Base-by-base conservation (phyloP, 2,888 invertebrate species). In the Branchipolynoe longqiensis region DNA sequence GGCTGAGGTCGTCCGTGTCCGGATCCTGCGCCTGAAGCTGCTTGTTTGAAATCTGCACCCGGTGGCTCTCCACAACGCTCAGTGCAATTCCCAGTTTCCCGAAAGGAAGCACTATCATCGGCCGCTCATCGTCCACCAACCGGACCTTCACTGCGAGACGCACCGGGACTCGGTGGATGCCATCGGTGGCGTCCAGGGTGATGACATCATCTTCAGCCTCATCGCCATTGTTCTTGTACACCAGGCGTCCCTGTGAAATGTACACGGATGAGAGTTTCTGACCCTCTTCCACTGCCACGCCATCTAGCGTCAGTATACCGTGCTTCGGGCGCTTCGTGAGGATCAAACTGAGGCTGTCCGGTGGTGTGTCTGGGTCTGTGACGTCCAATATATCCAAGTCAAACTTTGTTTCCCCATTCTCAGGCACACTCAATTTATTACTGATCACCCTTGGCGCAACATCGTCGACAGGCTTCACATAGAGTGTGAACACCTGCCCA, bases 141-240 rank as follows among this genome's bases (percentile, higher is more conserved):
- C 88, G 87, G 38, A 94, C 89, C 0, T 85, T 88, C 4, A 94
- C 89, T 54, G 90, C 90, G 58, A 94, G 88, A 2, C 86, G 91
- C 2, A 91, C 89, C 18, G 93, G 92, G 41, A 94, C 90, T 84
- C 88, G 89, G 86, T 94, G 93, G n/a, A 92, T 88, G 1, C 94
- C 93, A 89, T 94, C 94, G 4, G 93, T 91, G 0, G 93, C 91
- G 85, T 93, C 92, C 25, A 94, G 81, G n/a, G 86, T 86, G 85
- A 94, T 92, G 14, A 86, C 83, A 86, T 94, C 94, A 73, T 89
- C 88, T 73, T 88, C 87, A 22, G 90, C 88, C 36, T 88, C 88
- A 83, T 93, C 92, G 18, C 90, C 89, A 33, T 87, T 86, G 84
- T 93, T 92, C 14, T 88, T 85, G 88, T 94, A 94, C 25, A 89